These are phyloP conservation scores for Petrolisthes manimaculis DNA, from an alignment of 2,888 invertebrate genomes.

Conservation along the genomic window DNA sequence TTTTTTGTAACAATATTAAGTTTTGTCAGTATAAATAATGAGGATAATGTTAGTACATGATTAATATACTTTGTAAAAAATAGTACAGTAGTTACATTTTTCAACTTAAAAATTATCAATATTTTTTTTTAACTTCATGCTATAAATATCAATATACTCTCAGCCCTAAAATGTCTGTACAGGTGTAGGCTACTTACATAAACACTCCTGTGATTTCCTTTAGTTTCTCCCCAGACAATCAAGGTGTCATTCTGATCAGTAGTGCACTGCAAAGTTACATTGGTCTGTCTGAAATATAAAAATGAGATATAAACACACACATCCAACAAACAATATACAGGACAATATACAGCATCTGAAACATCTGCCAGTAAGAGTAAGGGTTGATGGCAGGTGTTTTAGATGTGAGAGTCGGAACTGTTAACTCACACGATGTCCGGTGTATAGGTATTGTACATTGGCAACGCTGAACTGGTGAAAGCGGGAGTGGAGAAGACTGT, in stretches of 20 bases:
- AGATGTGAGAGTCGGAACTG: too few relatives aligned
- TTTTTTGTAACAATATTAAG: background rate
- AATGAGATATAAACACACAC: background rate
- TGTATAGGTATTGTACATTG: too few relatives aligned
- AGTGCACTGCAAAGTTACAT: constrained; percentile 27
- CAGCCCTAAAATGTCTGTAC: background rate
- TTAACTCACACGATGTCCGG: too few relatives aligned
- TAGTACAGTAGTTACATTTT: background rate
- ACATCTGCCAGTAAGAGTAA: too few relatives aligned
- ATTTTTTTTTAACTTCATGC: too few relatives aligned
- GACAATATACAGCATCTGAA: too few relatives aligned
- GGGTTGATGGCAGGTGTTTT: too few relatives aligned
- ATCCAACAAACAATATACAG: background rate
- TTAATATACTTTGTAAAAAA: background rate
- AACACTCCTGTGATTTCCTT: constrained; percentile 17
- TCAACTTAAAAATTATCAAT: too few relatives aligned
- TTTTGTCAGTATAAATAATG: background rate
- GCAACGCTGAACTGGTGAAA: too few relatives aligned
- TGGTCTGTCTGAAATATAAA: constrained; percentile 19
- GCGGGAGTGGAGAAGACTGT: too few relatives aligned
- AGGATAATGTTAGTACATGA: background rate
- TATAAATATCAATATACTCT: too few relatives aligned
- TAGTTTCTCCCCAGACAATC: constrained; percentile 24
- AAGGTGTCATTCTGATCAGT: background rate
- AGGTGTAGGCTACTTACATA: constrained; percentile 27